Evolutionary conservation across 2,888 invertebrate genomes (phyloP), one percentile per base, ranked within the genome.

Genomic region (Endomychus coccineus): DNA sequence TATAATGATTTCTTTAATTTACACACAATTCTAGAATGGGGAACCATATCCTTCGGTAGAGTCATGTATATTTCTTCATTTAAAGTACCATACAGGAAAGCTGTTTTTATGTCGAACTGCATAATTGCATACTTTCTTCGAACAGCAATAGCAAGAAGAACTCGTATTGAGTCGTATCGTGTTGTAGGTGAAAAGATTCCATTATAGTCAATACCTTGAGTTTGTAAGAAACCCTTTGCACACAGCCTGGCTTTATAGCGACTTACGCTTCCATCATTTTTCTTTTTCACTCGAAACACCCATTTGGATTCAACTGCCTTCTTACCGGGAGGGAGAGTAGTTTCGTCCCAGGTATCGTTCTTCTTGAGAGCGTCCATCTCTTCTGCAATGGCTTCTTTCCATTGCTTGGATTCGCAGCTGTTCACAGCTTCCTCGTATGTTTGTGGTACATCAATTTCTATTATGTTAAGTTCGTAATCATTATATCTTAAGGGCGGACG

Each of bases 241-340:
- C 50, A 45, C 30, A 50, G 22, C 25, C 45, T 29, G n/a, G 46
- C 50, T 23, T 49, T 51, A 13, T 28, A 28, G 4, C 24, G 7
- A 4, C 11, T 11, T 24, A 24, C 11, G 4, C 11, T 11, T 7
- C 24, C 24, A 10, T 24, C 36, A 27, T 43, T 16, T 36, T 49
- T 43, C 4, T 28, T 43, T 30, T 39, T 43, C 24, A 28, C 5
- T 12, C 14, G 5, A 11, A 49, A 48, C n/a, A 48, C 28, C 44
- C 49, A 48, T 35, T 25, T 42, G 13, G 46, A 39, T 12, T 44
- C 39, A n/a, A 49, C 48, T 11, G 46, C 30, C 25, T 39, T 42
- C 15, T 40, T 28, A 13, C 24, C 34, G 27, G 39, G 13, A 14
- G 42, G n/a, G n/a, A n/a, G n/a, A n/a, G n/a, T n/a, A n/a, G n/a